phyloP scores from a whole-genome alignment of 2,113 vertebrate genomes.

The Heptranchias perlo region DNA sequence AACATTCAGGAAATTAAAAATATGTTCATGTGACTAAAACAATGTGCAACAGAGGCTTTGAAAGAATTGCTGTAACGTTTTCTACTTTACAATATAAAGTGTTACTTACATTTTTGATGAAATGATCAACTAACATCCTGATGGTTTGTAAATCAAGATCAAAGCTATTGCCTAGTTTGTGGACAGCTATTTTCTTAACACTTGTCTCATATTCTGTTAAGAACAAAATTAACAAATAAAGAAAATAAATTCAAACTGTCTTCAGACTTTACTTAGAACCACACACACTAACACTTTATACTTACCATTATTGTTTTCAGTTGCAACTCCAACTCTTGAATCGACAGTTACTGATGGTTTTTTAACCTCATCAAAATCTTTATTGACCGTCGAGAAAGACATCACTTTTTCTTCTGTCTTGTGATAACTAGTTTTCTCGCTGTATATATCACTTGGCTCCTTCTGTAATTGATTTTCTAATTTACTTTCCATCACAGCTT shows the following conservation, averaged over 20 bases:
- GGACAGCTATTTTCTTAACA: background rate
- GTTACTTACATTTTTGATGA: slow-evolving; percentile 22
- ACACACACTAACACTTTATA: background rate
- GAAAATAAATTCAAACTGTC: background rate
- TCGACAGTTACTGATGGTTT: background rate
- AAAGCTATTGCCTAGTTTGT: background rate
- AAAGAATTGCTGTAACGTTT: background rate
- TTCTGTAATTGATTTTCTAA: background rate
- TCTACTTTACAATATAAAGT: background rate
- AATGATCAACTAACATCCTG: background rate
- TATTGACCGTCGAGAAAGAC: background rate
- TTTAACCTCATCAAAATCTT: background rate
- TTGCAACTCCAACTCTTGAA: background rate
- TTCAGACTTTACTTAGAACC: background rate
- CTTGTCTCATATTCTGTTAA: slow-evolving; percentile 10
- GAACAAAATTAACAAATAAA: background rate
- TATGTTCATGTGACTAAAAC: background rate
- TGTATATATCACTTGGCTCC: background rate
- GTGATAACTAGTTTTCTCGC: background rate
- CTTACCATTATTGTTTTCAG: slow-evolving; percentile 7
- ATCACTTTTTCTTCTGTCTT: background rate
- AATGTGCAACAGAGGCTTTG: background rate
- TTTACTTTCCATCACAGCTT: background rate
- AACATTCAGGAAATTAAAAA: background rate
- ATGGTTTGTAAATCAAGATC: background rate